Percentiles rank a stretch among this genome's conserved stretches.
Conservation (phyloP, 1,140 invertebrate species). For the Asobara japonica region DNA sequence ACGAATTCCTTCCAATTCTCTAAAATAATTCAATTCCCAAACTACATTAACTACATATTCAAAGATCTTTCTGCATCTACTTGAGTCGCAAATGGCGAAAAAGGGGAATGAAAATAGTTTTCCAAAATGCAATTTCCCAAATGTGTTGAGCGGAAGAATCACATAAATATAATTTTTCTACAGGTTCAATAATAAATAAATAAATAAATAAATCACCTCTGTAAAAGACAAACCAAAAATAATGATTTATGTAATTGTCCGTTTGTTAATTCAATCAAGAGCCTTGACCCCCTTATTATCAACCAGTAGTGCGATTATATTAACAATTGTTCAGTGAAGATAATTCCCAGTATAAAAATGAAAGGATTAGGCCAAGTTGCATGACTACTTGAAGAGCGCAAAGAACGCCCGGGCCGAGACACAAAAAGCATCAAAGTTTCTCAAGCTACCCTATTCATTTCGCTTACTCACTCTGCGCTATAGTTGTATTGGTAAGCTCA, state of each 20-base stretch:
- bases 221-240: neutral
- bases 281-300: neutral
- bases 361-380: neutral
- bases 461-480: slow-evolving; percentile 5
- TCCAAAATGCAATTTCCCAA: too few relatives aligned
- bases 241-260: neutral
- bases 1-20: too few relatives aligned
- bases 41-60: too few relatives aligned
- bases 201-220: neutral
- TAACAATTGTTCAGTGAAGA: too few relatives aligned
- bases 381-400: neutral
- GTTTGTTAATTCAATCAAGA: neutral
- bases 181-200: neutral
- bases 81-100: too few relatives aligned
- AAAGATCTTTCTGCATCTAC: too few relatives aligned
- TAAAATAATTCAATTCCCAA: too few relatives aligned
- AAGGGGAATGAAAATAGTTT: too few relatives aligned
- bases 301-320: neutral
- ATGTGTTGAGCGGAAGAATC: too few relatives aligned
- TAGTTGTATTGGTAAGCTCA: neutral
- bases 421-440: slow-evolving; percentile 4
- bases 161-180: too few relatives aligned
- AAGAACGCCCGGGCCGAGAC: neutral
- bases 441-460: neutral
- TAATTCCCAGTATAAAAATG: too few relatives aligned